A percentile compares a stretch with the other conserved stretches of the same genome.
Conservation (phyloP, 2,113 vertebrate species). For the Dicaeum eximium region DNA sequence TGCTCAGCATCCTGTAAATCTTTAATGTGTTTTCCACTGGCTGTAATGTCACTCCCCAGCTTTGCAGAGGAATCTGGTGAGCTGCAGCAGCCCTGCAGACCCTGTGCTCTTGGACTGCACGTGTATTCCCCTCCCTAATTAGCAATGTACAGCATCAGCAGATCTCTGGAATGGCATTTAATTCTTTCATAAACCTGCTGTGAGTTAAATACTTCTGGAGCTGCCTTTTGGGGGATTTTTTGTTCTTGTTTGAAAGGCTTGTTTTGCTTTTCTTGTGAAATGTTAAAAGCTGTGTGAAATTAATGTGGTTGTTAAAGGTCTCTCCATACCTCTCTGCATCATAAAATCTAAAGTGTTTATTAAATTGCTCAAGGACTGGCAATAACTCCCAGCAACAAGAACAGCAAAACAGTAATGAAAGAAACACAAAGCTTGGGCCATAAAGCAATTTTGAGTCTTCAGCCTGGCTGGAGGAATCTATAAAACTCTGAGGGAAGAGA, state of each 20-base stretch:
- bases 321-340: not conserved
- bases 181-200: not conserved
- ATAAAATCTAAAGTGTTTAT: conserved; percentile 40
- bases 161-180: not conserved
- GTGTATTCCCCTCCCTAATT: not conserved
- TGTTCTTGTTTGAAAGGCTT: not conserved
- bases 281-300: not conserved
- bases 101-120: not conserved
- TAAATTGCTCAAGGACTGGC: conserved; percentile 21
- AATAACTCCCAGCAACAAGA: conserved; percentile 28
- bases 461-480: not conserved
- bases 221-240: not conserved
- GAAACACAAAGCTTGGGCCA: not conserved
- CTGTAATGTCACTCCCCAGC: conserved; percentile 12
- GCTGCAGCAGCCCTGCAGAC: not conserved
- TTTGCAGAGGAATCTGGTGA: not conserved
- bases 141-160: not conserved
- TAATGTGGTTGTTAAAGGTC: not conserved
- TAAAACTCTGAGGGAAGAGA: not conserved
- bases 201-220: not conserved
- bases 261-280: not conserved
- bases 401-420: conserved; percentile 7
- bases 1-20: conserved; percentile 42
- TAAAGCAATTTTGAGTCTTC: not conserved
- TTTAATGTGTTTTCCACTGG: conserved; percentile 58